phyloP scores from a whole-genome alignment of 2,797 vertebrate species.

The Eidolon dupreanum region DNA sequence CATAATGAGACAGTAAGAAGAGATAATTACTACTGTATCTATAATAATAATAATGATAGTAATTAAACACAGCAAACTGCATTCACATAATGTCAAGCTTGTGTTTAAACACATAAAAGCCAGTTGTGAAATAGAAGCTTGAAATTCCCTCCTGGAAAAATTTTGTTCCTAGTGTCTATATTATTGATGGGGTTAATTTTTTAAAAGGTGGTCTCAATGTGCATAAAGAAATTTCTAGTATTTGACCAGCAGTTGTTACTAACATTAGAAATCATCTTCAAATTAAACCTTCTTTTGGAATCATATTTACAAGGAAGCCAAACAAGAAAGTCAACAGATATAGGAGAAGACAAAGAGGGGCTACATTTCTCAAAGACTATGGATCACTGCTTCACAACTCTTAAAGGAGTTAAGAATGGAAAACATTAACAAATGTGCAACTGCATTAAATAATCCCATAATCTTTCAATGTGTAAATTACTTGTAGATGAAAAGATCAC shows the following conservation, averaged over 20 bases:
- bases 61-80: slow-evolving; percentile 86
- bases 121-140: slow-evolving; percentile 69
- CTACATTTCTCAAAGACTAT: neutral
- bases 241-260: neutral
- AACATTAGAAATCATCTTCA: neutral
- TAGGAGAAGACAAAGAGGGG: neutral
- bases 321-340: neutral
- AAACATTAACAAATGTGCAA: neutral
- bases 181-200: neutral
- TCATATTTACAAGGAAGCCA: neutral
- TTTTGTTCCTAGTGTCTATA: neutral
- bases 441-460: neutral
- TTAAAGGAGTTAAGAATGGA: neutral
- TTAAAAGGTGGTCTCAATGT: slow-evolving; percentile 38
- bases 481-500: neutral
- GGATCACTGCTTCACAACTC: neutral
- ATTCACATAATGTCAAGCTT: slow-evolving; percentile 81
- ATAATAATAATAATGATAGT: slow-evolving; percentile 87
- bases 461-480: neutral
- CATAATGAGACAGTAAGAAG: slow-evolving; percentile 87
- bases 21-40: slow-evolving; percentile 87
- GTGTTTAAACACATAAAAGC: slow-evolving; percentile 80
- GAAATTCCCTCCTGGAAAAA: slow-evolving; percentile 50
- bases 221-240: neutral
- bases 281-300: neutral